These are phyloP conservation scores for Drepana falcataria DNA, from an alignment of 2,888 invertebrate species.

Conservation along the genomic window DNA sequence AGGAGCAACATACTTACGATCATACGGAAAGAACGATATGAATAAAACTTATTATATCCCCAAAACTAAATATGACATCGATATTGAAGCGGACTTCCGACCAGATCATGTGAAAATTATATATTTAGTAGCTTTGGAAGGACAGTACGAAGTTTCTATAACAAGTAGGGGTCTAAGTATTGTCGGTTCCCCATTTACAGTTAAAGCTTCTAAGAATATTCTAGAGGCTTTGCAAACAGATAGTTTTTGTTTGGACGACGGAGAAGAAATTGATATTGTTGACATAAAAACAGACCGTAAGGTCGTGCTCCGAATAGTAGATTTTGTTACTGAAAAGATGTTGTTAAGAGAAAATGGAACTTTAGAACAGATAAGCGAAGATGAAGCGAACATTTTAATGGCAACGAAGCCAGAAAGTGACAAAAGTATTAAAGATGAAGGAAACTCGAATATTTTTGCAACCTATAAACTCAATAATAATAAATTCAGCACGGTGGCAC, in stretches of 20 bases:
- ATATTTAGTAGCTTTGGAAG: slow-evolving; percentile 71
- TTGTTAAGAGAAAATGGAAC: slow-evolving; percentile 71
- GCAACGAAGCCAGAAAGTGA: slow-evolving; percentile 36
- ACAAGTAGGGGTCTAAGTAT: slow-evolving; percentile 76
- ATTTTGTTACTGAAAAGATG: slow-evolving; percentile 79
- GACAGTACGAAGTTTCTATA: slow-evolving; percentile 78
- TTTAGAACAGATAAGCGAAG: slow-evolving; percentile 66
- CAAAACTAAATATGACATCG: slow-evolving; percentile 71
- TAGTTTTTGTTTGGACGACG: slow-evolving; percentile 61
- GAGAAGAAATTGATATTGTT: slow-evolving; percentile 70
- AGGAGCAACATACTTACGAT: slow-evolving; percentile 62
- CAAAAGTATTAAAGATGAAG: slow-evolving; percentile 13
- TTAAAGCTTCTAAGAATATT: slow-evolving; percentile 65
- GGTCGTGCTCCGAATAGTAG: slow-evolving; percentile 72
- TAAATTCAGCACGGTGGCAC: slow-evolving; percentile 46
- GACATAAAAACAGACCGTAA: slow-evolving; percentile 66
- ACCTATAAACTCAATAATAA: slow-evolving; percentile 12
- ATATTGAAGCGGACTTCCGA: slow-evolving; percentile 65
- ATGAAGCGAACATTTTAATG: slow-evolving; percentile 63
- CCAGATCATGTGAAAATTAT: slow-evolving; percentile 72
- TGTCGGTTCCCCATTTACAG: slow-evolving; percentile 79
- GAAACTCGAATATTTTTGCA: slow-evolving; percentile 14
- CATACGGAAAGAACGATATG: slow-evolving; percentile 67
- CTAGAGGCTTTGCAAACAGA: slow-evolving; percentile 53
- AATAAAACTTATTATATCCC: slow-evolving; percentile 69